These are phyloP conservation scores for Phortica magna DNA, from an alignment of 2,888 invertebrate genomes.

Conservation along the genomic window DNA sequence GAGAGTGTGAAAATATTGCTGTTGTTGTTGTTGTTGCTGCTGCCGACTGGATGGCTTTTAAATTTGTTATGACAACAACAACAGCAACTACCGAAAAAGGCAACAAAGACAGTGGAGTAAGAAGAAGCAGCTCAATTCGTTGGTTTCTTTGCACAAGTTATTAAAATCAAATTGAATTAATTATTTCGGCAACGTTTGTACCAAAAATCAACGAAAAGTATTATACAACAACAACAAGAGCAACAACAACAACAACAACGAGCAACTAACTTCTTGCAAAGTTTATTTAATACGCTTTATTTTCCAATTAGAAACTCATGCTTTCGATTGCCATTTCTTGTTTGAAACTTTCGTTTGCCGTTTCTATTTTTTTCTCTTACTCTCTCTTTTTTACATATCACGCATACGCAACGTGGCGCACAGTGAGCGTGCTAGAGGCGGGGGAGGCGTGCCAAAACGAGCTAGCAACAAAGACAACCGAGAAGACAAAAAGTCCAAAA, in stretches of 20 bases:
- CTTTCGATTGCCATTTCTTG: neutral
- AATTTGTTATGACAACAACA: constrained; percentile 5
- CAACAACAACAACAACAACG: constrained; percentile 10
- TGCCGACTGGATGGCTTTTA: neutral
- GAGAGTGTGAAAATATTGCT: constrained; percentile 1
- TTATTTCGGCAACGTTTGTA: constrained; percentile 44
- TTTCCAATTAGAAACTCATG: constrained; percentile 19
- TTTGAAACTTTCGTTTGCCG: neutral
- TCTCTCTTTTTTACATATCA: neutral
- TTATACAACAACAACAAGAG: neutral
- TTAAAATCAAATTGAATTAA: constrained; percentile 65
- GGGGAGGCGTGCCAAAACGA: too few relatives aligned
- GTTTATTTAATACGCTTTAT: constrained; percentile 20
- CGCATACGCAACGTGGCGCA: neutral
- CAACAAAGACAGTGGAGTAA: neutral
- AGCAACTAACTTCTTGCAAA: neutral
- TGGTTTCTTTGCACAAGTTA: constrained; percentile 48
- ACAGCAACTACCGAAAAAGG: neutral
- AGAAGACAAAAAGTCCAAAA: too few relatives aligned
- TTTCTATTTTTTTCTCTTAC: neutral
- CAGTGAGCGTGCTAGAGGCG: too few relatives aligned
- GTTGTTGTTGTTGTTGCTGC: constrained; percentile 21
- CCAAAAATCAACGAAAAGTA: neutral
- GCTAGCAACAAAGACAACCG: too few relatives aligned
- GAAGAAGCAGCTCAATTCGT: constrained; percentile 21